These are phyloP conservation scores for Lysiphlebus fabarum DNA, from an alignment of 1,140 invertebrate species.

Conservation along the genomic window DNA sequence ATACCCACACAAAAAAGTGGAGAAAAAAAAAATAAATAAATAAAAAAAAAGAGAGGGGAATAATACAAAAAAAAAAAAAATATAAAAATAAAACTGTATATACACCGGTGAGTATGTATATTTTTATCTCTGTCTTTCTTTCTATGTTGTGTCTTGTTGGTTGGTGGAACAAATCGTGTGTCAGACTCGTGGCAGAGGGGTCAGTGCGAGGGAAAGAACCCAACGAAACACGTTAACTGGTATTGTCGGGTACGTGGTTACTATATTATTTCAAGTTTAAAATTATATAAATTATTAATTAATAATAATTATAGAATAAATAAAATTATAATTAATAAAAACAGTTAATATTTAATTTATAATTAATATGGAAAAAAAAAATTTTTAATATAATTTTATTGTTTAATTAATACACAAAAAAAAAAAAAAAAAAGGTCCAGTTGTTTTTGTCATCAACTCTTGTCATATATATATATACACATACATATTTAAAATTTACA, in stretches of 20 bases:
- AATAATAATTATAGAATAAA: no score
- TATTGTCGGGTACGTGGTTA: slow-evolving; percentile 47
- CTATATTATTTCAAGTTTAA: slow-evolving; percentile 28
- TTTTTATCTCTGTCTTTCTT: background rate
- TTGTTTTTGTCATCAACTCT: slow-evolving; percentile 13
- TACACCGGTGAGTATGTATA: no score
- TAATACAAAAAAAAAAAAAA: no score
- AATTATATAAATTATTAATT: background rate
- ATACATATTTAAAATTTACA: background rate
- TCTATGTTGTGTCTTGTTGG: slow-evolving; percentile 24
- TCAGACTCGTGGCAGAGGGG: slow-evolving; percentile 52
- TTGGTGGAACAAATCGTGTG: slow-evolving; percentile 45
- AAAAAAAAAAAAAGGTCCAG: no score
- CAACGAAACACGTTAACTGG: slow-evolving; percentile 44
- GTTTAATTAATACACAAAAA: no score
- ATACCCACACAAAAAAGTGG: no score
- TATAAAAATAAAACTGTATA: no score
- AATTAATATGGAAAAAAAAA: no score
- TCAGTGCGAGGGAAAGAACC: slow-evolving; percentile 48
- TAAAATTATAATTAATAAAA: background rate
- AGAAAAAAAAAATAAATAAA: no score
- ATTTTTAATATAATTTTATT: no score
- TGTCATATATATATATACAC: background rate
- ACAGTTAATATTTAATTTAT: no score
- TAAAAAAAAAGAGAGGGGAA: no score